These are phyloP conservation scores for Heliconius nattereri DNA, from an alignment of 1,140 invertebrate species.

Conservation along the genomic window DNA sequence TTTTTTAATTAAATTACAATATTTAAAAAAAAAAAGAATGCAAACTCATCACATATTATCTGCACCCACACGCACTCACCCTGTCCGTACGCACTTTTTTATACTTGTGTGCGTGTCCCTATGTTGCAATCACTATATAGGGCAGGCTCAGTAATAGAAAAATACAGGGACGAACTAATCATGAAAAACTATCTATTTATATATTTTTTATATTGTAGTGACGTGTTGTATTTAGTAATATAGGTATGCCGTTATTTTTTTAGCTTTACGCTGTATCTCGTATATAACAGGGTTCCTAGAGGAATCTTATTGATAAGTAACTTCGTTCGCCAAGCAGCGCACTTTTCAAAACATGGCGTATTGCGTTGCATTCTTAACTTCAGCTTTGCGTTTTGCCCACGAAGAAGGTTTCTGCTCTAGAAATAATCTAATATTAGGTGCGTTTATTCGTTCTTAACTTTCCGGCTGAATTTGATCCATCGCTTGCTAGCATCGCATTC, in stretches of 20 bases:
- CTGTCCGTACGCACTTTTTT: constrained; percentile 27
- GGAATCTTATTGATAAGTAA: no score
- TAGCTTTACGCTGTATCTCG: no score
- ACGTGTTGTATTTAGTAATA: background rate
- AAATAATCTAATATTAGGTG: no score
- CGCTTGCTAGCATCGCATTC: no score
- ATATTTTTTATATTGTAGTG: constrained; percentile 31
- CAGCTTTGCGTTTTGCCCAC: no score
- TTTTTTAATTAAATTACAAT: constrained; percentile 12
- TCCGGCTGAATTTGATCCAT: no score
- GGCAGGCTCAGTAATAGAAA: constrained; percentile 74
- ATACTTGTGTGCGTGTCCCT: constrained; percentile 56
- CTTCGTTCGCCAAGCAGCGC: no score
- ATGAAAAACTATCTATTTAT: constrained; percentile 29
- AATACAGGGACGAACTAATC: constrained; percentile 58
- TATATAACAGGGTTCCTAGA: no score
- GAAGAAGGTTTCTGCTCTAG: no score
- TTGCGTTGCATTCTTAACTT: no score
- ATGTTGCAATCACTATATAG: constrained; percentile 79
- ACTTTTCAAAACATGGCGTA: no score
- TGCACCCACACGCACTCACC: constrained; percentile 42
- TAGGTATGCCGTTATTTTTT: background rate
- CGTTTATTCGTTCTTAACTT: no score
- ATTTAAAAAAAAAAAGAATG: constrained; percentile 20
- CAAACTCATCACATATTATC: constrained; percentile 44